Evolutionary conservation across 2,797 vertebrate species (phyloP).

Genomic region (Propithecus deckenii): DNA sequence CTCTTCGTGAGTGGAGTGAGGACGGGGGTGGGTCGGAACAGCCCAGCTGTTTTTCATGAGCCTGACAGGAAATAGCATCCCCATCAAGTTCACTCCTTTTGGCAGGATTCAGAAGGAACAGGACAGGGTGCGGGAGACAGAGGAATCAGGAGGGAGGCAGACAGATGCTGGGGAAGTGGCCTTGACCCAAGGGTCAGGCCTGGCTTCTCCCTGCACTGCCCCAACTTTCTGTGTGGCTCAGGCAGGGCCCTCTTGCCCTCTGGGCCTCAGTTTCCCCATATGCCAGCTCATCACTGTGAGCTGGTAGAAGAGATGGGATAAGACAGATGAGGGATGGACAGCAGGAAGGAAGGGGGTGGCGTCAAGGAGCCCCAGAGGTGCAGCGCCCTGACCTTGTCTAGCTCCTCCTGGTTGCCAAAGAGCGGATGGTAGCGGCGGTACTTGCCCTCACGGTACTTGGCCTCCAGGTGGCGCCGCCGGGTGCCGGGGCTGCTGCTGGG

Average conservation of each 20-base stretch:
- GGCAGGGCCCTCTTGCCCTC: background rate
- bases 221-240: background rate
- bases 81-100: slow-evolving; percentile 77
- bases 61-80: slow-evolving; percentile 82
- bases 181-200: slow-evolving; percentile 28
- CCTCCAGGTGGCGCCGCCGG: slow-evolving; percentile 88
- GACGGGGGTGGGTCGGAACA: slow-evolving; percentile 41
- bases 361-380: background rate
- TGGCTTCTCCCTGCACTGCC: slow-evolving; percentile 28
- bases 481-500: slow-evolving; percentile 87
- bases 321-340: background rate
- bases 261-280: slow-evolving; percentile 35
- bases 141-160: slow-evolving; percentile 51
- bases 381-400: slow-evolving; percentile 90
- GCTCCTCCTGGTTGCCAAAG: slow-evolving; percentile 94
- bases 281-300: background rate
- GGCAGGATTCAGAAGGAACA: slow-evolving; percentile 68
- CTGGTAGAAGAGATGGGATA: background rate
- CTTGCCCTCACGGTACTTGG: slow-evolving; percentile 96
- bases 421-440: slow-evolving; percentile 95
- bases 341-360: background rate
- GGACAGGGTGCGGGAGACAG: slow-evolving; percentile 68
- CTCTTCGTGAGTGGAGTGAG: slow-evolving; percentile 57
- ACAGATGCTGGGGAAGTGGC: slow-evolving; percentile 56
- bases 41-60: slow-evolving; percentile 81